A percentile compares a stretch with the other conserved stretches of the same genome.
Conservation (phyloP, 1,140 invertebrate species). For the Probaryconus sp. region DNA sequence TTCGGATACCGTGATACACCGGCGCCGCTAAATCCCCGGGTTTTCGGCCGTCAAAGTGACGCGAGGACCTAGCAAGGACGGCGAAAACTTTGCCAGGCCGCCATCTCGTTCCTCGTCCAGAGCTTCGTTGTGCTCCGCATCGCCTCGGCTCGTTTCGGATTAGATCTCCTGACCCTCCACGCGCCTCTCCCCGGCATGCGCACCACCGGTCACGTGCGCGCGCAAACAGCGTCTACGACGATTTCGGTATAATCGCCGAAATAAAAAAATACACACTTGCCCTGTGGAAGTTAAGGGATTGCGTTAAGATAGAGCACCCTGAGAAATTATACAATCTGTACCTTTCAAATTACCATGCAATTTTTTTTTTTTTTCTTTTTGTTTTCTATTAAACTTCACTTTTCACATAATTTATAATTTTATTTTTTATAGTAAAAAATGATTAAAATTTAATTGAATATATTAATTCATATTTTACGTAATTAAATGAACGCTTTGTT, state of each 20-base stretch:
- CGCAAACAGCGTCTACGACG: not conserved
- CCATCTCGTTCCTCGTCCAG: constrained; percentile 69
- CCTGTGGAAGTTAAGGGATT: not conserved
- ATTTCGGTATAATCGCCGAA: not conserved
- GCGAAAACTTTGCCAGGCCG: constrained; percentile 70
- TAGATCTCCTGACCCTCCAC: constrained; percentile 29
- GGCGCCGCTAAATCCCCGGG: constrained; percentile 36
- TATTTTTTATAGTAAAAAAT: too few relatives aligned
- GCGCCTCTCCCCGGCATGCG: constrained; percentile 16
- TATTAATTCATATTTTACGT: too few relatives aligned
- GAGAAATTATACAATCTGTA: too few relatives aligned
- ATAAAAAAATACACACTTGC: not conserved
- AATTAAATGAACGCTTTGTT: too few relatives aligned
- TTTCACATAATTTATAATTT: too few relatives aligned
- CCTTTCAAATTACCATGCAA: too few relatives aligned
- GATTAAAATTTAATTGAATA: too few relatives aligned
- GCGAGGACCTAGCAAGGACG: constrained; percentile 63
- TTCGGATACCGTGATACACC: constrained; percentile 34
- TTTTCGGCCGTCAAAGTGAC: constrained; percentile 47
- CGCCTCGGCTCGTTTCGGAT: constrained; percentile 34
- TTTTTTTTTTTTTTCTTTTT: too few relatives aligned
- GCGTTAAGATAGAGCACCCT: too few relatives aligned
- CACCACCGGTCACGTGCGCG: constrained; percentile 12
- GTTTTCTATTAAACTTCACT: too few relatives aligned
- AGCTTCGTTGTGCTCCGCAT: constrained; percentile 31